Conservation (phyloP, 2,888 invertebrate genomes). For the Cheilosia impressa region DNA sequence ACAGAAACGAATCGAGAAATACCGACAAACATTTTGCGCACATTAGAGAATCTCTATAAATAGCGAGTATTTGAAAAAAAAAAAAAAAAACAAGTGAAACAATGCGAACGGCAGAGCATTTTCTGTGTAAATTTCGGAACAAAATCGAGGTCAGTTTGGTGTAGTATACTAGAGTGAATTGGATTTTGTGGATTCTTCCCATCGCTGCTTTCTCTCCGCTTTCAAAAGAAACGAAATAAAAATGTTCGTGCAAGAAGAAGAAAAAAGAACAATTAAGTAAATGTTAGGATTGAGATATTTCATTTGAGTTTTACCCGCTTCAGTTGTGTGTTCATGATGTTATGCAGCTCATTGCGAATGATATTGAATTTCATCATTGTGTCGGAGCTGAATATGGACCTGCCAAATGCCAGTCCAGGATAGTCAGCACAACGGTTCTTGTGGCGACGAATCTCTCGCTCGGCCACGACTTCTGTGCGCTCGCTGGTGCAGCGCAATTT, state of each 20-base stretch:
- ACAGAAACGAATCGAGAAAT: constrained; percentile 11
- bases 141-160: constrained; percentile 58
- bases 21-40: constrained; percentile 31
- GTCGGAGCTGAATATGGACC: constrained; percentile 97
- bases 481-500: constrained; percentile 94
- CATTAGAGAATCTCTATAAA: constrained; percentile 70
- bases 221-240: constrained; percentile 36
- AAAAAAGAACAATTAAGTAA: constrained; percentile 33
- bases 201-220: constrained; percentile 56
- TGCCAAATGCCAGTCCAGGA: constrained; percentile 95
- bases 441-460: constrained; percentile 90
- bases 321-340: constrained; percentile 97
- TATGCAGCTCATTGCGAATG: constrained; percentile 98
- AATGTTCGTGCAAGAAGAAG: constrained; percentile 22
- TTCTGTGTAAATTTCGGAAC: constrained; percentile 34
- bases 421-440: constrained; percentile 94
- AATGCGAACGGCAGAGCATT: constrained; percentile 22
- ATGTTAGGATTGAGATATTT: constrained; percentile 34
- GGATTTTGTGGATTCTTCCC: constrained; percentile 42
- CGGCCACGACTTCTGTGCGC: constrained; percentile 94
- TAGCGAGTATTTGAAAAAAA: constrained; percentile 46
- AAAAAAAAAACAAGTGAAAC: constrained; percentile 39
- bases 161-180: constrained; percentile 15
- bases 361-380: constrained; percentile 99
- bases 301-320: constrained; percentile 90